Evolutionary conservation across 1,140 invertebrate species (phyloP).

Genomic region (Lepidurus packardi): DNA sequence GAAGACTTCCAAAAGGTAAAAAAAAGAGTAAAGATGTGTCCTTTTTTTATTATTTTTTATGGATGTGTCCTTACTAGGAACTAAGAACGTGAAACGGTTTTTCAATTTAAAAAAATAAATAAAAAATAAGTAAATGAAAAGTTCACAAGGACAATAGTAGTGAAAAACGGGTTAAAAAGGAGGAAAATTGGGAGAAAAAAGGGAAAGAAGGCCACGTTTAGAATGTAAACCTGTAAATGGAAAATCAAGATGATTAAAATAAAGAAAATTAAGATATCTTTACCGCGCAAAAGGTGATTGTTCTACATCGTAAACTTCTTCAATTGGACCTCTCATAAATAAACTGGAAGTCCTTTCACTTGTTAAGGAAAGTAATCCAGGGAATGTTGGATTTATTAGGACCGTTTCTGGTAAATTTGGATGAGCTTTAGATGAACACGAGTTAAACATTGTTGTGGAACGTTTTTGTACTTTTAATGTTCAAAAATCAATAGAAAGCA

Average conservation of each 20-base stretch:
- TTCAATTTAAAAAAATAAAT: neutral
- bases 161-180: too few species aligned
- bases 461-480: too few species aligned
- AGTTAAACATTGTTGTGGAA: neutral
- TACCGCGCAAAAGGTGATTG: neutral
- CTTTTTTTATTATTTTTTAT: too few species aligned
- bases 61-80: neutral
- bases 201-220: too few species aligned
- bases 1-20: neutral
- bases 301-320: neutral
- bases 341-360: neutral
- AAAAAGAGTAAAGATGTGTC: neutral
- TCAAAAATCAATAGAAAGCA: too few species aligned
- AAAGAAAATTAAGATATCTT: neutral
- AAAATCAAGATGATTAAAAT: neutral
- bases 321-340: neutral
- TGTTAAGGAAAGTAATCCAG: conserved; percentile 2
- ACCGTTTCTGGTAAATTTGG: neutral
- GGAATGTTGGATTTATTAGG: neutral
- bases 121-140: too few species aligned
- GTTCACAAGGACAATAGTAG: too few species aligned
- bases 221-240: neutral
- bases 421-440: neutral
- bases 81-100: neutral
- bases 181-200: too few species aligned